Evolutionary conservation across 53 echinoderm and acorn worm species (phyloP).

Genomic region (Zoroaster sp.): DNA sequence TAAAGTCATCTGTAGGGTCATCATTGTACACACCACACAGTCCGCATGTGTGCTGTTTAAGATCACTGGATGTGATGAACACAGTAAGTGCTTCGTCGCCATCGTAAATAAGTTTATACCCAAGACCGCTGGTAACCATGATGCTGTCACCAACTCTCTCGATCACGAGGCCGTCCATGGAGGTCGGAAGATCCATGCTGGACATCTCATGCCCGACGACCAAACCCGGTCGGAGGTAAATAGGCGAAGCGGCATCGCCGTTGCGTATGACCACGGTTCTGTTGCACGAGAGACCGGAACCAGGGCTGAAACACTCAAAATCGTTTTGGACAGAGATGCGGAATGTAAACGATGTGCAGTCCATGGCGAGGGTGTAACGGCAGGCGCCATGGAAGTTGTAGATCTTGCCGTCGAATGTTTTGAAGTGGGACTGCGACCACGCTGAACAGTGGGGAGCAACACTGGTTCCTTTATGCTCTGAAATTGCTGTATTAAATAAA

Average conservation of each 20-base stretch:
- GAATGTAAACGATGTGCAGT: constrained; percentile 74
- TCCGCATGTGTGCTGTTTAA: constrained; percentile 71
- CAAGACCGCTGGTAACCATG: constrained; percentile 75
- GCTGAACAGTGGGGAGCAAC: constrained; percentile 64
- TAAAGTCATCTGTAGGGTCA: constrained; percentile 68
- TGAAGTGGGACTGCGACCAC: constrained; percentile 80
- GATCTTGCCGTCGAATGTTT: constrained; percentile 74
- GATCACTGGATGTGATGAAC: constrained; percentile 46
- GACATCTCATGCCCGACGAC: constrained; percentile 34
- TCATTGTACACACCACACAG: constrained; percentile 79
- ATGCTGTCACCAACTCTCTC: constrained; percentile 69
- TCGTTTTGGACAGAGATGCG: constrained; percentile 80
- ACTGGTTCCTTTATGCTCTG: neutral
- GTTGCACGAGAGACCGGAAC: constrained; percentile 23
- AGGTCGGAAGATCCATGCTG: constrained; percentile 54
- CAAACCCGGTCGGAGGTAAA: constrained; percentile 64
- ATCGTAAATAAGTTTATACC: constrained; percentile 72
- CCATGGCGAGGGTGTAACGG: constrained; percentile 71
- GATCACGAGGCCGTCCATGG: constrained; percentile 65
- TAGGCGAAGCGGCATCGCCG: constrained; percentile 27
- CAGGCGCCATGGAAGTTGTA: constrained; percentile 77
- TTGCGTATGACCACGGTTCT: constrained; percentile 73
- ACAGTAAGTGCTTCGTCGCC: constrained; percentile 67
- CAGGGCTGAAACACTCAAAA: constrained; percentile 49
- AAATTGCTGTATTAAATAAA: neutral